These are phyloP conservation scores for Thaumatotibia leucotreta DNA, from an alignment of 1,140 invertebrate genomes.

Conservation along the genomic window DNA sequence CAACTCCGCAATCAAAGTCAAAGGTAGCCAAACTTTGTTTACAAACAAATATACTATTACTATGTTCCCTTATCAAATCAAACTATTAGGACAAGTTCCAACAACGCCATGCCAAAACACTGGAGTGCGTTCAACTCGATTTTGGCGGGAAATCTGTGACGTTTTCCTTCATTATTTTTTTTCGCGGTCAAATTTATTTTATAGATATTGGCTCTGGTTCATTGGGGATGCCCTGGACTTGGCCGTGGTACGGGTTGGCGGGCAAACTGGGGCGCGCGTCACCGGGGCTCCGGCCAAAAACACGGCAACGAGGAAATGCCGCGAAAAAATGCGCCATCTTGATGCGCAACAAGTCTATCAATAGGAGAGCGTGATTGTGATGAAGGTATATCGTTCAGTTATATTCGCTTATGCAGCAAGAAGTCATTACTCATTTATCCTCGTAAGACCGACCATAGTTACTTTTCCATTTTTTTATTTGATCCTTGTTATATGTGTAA, in stretches of 20 bases:
- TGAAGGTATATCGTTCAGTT: no score
- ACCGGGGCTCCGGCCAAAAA: slow-evolving; percentile 67
- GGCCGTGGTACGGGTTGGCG: slow-evolving; percentile 69
- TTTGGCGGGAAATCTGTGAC: slow-evolving; percentile 68
- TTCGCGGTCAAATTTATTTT: slow-evolving; percentile 68
- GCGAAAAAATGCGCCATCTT: slow-evolving; percentile 38
- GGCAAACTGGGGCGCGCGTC: slow-evolving; percentile 71
- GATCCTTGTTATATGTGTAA: no score
- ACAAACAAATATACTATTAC: slow-evolving; percentile 42
- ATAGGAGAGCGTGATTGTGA: no score
- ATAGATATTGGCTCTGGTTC: slow-evolving; percentile 73
- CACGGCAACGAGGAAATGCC: slow-evolving; percentile 61
- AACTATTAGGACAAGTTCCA: slow-evolving; percentile 70
- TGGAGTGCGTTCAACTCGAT: slow-evolving; percentile 69
- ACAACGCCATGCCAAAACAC: slow-evolving; percentile 64
- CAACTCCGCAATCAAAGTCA: slow-evolving; percentile 2
- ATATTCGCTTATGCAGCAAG: no score
- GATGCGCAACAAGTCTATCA: neutral
- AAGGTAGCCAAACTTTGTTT: slow-evolving; percentile 28
- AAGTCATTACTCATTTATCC: no score
- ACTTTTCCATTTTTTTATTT: no score
- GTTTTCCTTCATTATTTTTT: slow-evolving; percentile 69
- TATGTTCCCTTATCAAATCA: slow-evolving; percentile 45
- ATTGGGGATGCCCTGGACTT: slow-evolving; percentile 70
- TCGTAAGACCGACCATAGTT: no score